A percentile compares a stretch with the other conserved stretches of the same genome.
Conservation (phyloP, 2,113 vertebrate species). For the Ancistrus triradiatus region DNA sequence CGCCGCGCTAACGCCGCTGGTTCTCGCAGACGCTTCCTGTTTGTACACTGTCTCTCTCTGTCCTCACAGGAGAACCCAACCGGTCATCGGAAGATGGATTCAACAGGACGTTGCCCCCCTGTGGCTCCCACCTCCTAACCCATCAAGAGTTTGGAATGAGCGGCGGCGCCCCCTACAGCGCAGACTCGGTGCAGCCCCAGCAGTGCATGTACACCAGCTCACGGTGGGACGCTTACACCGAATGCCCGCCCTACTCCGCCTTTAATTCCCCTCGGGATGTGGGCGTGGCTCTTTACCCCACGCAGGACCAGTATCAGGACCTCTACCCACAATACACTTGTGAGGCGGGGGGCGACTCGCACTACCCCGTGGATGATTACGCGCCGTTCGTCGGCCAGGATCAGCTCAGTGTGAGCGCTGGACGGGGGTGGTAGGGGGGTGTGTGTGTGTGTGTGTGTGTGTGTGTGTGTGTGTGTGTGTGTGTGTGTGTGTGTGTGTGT, state of each 20-base stretch:
- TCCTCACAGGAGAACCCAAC: conserved; percentile 20
- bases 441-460: neutral
- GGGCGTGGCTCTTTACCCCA: conserved; percentile 14
- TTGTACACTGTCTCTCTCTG: neutral
- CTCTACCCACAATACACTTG: conserved; percentile 40
- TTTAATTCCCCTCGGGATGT: conserved; percentile 26
- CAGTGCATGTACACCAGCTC: conserved; percentile 32
- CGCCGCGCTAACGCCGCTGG: neutral
- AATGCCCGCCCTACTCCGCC: conserved; percentile 21
- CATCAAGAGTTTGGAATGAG: neutral
- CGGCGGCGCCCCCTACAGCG: conserved; percentile 7
- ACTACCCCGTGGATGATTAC: conserved; percentile 28
- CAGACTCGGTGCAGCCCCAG: conserved; percentile 15
- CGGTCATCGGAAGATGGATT: neutral
- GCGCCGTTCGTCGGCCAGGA: conserved; percentile 15
- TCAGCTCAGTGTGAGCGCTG: conserved; percentile 9
- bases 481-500: conserved; percentile 3
- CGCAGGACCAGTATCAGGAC: conserved; percentile 19
- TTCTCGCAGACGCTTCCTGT: too few species aligned
- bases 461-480: conserved; percentile 4
- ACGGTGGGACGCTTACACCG: conserved; percentile 35
- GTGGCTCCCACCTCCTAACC: conserved; percentile 15
- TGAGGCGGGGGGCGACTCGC: conserved; percentile 21
- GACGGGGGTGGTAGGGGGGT: conserved; percentile 18
- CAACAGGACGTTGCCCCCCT: neutral